A percentile compares a stretch with the other conserved stretches of the same genome.
phyloP scores from a whole-genome alignment of 2,888 invertebrate genomes.

The Helleia helle region DNA sequence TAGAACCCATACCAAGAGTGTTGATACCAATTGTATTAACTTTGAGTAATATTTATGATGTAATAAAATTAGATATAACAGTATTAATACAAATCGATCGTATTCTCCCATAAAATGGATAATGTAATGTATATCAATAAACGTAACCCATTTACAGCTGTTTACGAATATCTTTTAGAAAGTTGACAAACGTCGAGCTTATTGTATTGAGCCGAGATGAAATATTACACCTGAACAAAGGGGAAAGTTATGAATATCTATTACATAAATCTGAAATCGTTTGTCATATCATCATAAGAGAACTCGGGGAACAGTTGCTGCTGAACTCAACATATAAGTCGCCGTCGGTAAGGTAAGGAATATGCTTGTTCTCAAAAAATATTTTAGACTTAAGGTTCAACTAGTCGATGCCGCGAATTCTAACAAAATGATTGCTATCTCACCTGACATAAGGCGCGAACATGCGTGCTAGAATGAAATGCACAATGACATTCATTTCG shows the following conservation, averaged over 20 bases:
- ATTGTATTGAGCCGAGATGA: slow-evolving; percentile 15
- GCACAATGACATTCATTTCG: too few relatives aligned
- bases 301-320: too few relatives aligned
- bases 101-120: slow-evolving; percentile 7
- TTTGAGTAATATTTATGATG: background rate
- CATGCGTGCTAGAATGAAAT: too few relatives aligned
- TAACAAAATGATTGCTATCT: too few relatives aligned
- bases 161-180: slow-evolving; percentile 14
- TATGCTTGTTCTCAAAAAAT: too few relatives aligned
- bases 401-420: too few relatives aligned
- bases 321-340: too few relatives aligned
- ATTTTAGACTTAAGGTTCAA: too few relatives aligned
- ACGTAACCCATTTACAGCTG: slow-evolving; percentile 7
- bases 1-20: too few relatives aligned
- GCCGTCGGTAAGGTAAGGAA: too few relatives aligned
- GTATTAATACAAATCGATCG: background rate
- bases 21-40: too few relatives aligned
- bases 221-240: slow-evolving; percentile 28
- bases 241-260: slow-evolving; percentile 35
- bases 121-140: slow-evolving; percentile 7
- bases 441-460: too few relatives aligned
- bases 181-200: slow-evolving; percentile 17
- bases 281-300: background rate
- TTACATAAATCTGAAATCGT: slow-evolving; percentile 35
- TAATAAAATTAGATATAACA: background rate